These are phyloP conservation scores for Cremastinae sp. DNA, from an alignment of 2,888 invertebrate species.

Conservation along the genomic window DNA sequence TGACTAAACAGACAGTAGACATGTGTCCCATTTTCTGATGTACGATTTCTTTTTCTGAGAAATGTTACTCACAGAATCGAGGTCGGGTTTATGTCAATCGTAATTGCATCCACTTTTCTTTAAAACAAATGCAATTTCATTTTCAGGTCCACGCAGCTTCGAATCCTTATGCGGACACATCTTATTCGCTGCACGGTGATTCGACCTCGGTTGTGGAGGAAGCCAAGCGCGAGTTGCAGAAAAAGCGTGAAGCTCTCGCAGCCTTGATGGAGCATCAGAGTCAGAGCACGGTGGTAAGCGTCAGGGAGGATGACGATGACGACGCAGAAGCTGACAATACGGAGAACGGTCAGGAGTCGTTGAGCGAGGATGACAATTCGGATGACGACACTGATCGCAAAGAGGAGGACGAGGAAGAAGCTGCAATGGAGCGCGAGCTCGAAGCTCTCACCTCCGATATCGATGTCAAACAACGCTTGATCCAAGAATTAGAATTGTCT, in stretches of 20 bases:
- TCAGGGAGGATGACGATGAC: constrained; percentile 81
- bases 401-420: constrained; percentile 81
- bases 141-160: constrained; percentile 72
- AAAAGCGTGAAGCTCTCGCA: constrained; percentile 83
- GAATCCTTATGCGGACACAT: constrained; percentile 79
- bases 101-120: not conserved
- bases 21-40: not conserved
- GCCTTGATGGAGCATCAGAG: constrained; percentile 75
- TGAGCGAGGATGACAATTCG: constrained; percentile 81
- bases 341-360: constrained; percentile 83
- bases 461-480: constrained; percentile 95
- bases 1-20: constrained; percentile 46
- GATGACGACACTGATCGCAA: constrained; percentile 84
- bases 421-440: constrained; percentile 89
- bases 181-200: constrained; percentile 84
- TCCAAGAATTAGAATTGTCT: constrained; percentile 95
- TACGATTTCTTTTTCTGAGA: no score
- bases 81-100: not conserved
- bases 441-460: constrained; percentile 96
- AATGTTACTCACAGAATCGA: no score
- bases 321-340: constrained; percentile 81
- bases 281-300: constrained; percentile 73
- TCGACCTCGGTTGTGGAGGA: constrained; percentile 85
- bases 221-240: constrained; percentile 90
- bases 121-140: constrained; percentile 27